Evolutionary conservation across 2,888 invertebrate species (phyloP).

Genomic region (Teinopalpus imperialis): DNA sequence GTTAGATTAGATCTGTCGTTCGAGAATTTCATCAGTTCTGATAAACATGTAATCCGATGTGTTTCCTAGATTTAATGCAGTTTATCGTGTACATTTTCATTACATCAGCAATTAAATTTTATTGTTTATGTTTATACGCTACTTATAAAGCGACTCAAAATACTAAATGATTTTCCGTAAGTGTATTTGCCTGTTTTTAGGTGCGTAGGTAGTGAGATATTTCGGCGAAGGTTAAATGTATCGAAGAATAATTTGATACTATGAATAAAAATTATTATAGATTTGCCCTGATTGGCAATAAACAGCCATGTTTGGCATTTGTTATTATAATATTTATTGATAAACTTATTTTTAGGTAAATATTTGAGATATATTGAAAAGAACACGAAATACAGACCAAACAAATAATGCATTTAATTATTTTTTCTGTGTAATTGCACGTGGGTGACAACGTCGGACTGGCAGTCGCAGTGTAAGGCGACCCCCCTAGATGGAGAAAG

Average conservation of each 20-base stretch:
- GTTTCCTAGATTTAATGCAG: slow-evolving; percentile 20
- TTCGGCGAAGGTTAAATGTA: slow-evolving; percentile 30
- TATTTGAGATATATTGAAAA: too few species aligned
- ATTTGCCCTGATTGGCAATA: too few species aligned
- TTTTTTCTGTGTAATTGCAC: too few species aligned
- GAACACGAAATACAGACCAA: too few species aligned
- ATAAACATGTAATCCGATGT: slow-evolving; percentile 20
- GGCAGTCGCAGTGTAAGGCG: too few species aligned
- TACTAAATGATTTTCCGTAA: slow-evolving; percentile 35
- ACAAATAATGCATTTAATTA: too few species aligned
- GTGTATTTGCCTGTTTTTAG: slow-evolving; percentile 33
- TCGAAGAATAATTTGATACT: slow-evolving; percentile 8
- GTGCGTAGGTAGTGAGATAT: slow-evolving; percentile 31
- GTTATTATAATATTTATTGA: too few species aligned
- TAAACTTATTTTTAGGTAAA: too few species aligned
- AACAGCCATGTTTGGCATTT: too few species aligned
- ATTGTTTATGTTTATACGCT: slow-evolving; percentile 7
- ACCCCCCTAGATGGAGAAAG: too few species aligned
- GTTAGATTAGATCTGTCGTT: slow-evolving; percentile 4
- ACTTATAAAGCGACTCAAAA: slow-evolving; percentile 5
- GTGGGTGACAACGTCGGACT: too few species aligned
- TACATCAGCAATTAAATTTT: slow-evolving; percentile 1
- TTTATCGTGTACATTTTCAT: slow-evolving; percentile 18
- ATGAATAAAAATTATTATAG: slow-evolving; percentile 7
- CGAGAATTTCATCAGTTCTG: slow-evolving; percentile 17